Evolutionary conservation across 2,888 invertebrate genomes (phyloP), one percentile per base, ranked within the genome.

Genomic region (Halictus quadricinctus): DNA sequence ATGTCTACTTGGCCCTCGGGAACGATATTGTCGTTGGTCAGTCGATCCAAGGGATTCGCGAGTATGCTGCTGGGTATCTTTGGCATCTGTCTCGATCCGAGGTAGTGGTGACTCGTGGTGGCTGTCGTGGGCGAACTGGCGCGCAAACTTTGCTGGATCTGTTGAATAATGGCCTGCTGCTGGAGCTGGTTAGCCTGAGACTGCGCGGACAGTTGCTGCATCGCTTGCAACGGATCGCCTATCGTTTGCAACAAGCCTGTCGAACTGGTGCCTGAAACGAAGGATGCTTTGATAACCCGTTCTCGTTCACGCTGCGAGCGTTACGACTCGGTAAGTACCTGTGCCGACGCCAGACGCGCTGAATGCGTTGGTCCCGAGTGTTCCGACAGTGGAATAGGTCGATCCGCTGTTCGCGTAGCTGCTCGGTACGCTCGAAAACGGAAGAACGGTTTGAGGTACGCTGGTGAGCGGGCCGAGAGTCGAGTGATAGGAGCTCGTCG

Each of bases 1-100:
- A 98, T 98, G 93, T 98, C 98, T 72, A 98, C 98, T 94, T 97
- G 97, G 36, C 96, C 97, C 88, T 97, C 97, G 79, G 95, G 94
- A n/a, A 95, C 85, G 77, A 93, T 91, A 78, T 90, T 92, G 74
- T 94, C 94, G 85, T 92, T 93, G 72, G 90, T 91, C 46, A 94
- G 90, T 85, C 94, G 92, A 84, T 94, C 94, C 81, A 94, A 81
- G 0, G 94, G 94, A 87, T 94, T 94, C 54, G 94, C 92, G 12
- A 94, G 89, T 83, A 94, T 94, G 83, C 94, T 92, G 6, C 93
- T 93, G 15, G 94, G 94, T 60, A 95, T 94, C 85, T 94, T 94
- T 76, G 94, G 94, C 94, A 95, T 94, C 88, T 94, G 94, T 74
- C 94, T 91, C 77, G 94, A 89, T 83, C 93, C 89, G 48, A 93